Percentiles rank a stretch among this genome's conserved stretches.
Evolutionary conservation across 2,888 invertebrate species (phyloP).

Genomic region (Trachelus stipa): DNA sequence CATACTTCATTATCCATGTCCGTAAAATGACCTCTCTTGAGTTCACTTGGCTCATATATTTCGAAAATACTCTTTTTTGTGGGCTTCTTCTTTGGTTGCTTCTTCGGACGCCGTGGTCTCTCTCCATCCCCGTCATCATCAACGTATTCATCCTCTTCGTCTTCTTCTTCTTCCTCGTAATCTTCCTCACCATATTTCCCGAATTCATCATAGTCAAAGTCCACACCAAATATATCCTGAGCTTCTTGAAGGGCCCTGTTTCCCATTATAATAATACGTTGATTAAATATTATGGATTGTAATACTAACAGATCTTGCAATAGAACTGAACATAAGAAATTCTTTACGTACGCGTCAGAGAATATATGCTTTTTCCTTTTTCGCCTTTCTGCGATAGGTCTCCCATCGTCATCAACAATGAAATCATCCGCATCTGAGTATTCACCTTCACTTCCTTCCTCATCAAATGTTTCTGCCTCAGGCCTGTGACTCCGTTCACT

Average conservation of each 20-base stretch:
- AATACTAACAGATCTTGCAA: background rate
- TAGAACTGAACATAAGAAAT: conserved; percentile 9
- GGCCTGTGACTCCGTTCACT: conserved; percentile 78
- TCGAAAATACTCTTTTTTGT: conserved; percentile 90
- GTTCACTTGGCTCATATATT: conserved; percentile 96
- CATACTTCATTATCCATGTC: conserved; percentile 86
- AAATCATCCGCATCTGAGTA: conserved; percentile 94
- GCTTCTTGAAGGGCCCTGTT: conserved; percentile 92
- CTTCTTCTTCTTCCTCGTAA: conserved; percentile 86
- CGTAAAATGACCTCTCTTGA: conserved; percentile 96
- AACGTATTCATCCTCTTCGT: conserved; percentile 83
- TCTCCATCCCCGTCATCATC: conserved; percentile 75
- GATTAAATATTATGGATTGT: conserved; percentile 9
- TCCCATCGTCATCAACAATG: conserved; percentile 96
- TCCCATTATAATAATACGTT: conserved; percentile 37
- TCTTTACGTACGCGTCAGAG: conserved; percentile 80
- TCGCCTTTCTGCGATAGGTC: conserved; percentile 85
- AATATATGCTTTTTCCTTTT: conserved; percentile 85
- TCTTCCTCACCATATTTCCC: conserved; percentile 89
- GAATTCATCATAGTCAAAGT: conserved; percentile 95
- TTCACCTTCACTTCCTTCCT: conserved; percentile 82
- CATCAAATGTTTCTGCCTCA: conserved; percentile 76
- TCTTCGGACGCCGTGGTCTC: conserved; percentile 77
- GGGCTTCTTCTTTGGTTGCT: conserved; percentile 80
- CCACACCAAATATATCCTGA: conserved; percentile 99